These are phyloP conservation scores for Phaenicophaeus curvirostris DNA, from an alignment of 2,797 vertebrate genomes.

Conservation along the genomic window DNA sequence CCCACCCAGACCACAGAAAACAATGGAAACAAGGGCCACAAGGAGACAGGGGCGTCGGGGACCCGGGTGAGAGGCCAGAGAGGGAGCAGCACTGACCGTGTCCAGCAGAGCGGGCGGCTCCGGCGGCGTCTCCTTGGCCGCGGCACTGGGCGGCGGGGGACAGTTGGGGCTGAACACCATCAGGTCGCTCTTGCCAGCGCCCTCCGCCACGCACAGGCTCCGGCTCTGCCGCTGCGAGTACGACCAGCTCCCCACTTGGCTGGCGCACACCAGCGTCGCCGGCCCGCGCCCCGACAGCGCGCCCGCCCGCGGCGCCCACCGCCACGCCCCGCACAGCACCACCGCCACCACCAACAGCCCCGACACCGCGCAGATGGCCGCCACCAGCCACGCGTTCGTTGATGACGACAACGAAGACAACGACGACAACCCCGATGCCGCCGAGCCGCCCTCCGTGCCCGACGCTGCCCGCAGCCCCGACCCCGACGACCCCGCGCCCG, in stretches of 20 bases:
- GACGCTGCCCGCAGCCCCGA: not conserved
- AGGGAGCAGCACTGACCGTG: too few relatives aligned
- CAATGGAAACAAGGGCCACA: too few relatives aligned
- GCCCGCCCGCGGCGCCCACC: not conserved
- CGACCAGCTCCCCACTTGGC: conserved; percentile 62
- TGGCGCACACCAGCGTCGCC: conserved; percentile 52
- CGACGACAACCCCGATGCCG: not conserved
- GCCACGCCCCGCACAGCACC: conserved; percentile 23
- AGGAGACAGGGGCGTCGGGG: too few relatives aligned
- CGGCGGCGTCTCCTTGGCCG: not conserved
- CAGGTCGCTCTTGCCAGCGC: conserved; percentile 47
- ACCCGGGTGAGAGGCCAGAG: too few relatives aligned
- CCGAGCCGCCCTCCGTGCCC: conserved; percentile 20
- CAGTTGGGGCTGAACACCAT: conserved; percentile 40
- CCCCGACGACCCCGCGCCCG: not conserved
- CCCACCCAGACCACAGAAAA: too few relatives aligned
- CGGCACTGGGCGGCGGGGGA: not conserved
- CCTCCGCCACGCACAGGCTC: conserved; percentile 55
- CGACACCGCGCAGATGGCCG: conserved; percentile 63
- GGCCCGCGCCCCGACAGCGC: not conserved
- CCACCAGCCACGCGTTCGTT: conserved; percentile 47
- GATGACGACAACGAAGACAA: too few relatives aligned
- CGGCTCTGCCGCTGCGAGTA: conserved; percentile 43
- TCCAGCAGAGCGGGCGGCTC: too few relatives aligned
- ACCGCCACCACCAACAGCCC: conserved; percentile 56